These are phyloP conservation scores for Eulithis testata DNA, from an alignment of 2,888 invertebrate genomes.

Conservation along the genomic window DNA sequence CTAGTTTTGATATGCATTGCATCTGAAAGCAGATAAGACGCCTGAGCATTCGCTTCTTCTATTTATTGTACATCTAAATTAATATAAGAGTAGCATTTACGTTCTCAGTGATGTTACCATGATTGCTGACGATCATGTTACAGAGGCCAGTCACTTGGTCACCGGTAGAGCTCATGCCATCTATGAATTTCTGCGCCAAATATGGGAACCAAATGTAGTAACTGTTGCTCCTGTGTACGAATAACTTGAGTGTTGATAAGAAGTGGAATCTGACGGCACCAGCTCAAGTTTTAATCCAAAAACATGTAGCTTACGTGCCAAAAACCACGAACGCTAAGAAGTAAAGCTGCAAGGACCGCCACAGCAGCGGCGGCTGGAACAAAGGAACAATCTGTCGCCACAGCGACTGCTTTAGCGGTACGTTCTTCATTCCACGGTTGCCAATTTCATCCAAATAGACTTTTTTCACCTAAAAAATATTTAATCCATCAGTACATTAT, in stretches of 20 bases:
- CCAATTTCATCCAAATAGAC: constrained; percentile 2
- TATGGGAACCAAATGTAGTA: constrained; percentile 80
- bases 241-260: background rate
- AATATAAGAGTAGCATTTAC: constrained; percentile 25
- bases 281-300: background rate
- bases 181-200: constrained; percentile 67
- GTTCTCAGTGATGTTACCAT: constrained; percentile 25
- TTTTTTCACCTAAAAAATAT: constrained; percentile 1
- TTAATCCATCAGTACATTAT: too few relatives aligned
- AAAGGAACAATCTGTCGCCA: constrained; percentile 79
- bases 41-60: too few relatives aligned
- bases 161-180: constrained; percentile 31
- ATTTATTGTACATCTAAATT: too few relatives aligned
- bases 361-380: constrained; percentile 76
- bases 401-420: constrained; percentile 53
- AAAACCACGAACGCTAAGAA: constrained; percentile 83
- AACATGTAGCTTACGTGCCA: constrained; percentile 50
- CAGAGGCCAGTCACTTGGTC: constrained; percentile 41
- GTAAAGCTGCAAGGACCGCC: constrained; percentile 76
- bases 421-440: too few relatives aligned
- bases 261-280: constrained; percentile 14
- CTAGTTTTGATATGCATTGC: constrained; percentile 43
- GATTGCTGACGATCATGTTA: constrained; percentile 41
- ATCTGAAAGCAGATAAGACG: constrained; percentile 28
- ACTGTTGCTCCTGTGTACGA: constrained; percentile 57